Evolutionary conservation across 2,888 invertebrate species (phyloP), one percentile per base, ranked within the genome.

Genomic region (Syrista parreyssii): DNA sequence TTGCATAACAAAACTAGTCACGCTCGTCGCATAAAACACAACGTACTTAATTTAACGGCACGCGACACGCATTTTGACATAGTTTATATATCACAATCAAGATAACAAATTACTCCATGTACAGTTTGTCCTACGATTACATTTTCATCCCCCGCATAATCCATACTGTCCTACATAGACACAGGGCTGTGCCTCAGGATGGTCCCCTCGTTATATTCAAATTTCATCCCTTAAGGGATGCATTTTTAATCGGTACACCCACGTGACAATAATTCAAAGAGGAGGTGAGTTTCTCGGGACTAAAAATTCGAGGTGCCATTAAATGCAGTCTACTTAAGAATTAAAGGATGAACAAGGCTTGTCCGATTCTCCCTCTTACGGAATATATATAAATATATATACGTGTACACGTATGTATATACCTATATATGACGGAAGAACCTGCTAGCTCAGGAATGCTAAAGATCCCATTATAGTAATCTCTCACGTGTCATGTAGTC

Each of bases 371-470:
- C 69, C 23, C 32, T 33, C 71, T 71, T 12, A 33, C 12, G 9
- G 31, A 71, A 32, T 69, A 69, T 31, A 32, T 15, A 32, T 32
- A 36, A 12, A 11, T 35, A 78, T 84, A 79, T 85, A 36, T 36
- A 3, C n/a, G n/a, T n/a, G n/a, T n/a, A n/a, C n/a, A n/a, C n/a
- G n/a, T 69, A 30, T 12, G 15, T 6, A 32, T 11, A 1, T 12
- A 68, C 1, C 12, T 15, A 32, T 32, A 78, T 84, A 79, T 85
- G 84, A 87, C 87, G 88, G 88, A 86, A 82, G 85, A 86, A 89
- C 88, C 88, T 89, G 88, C 84, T 87, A 83, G 81, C 79, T 76
- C 79, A 79, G 84, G 86, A 88, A 88, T 89, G 86, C 84, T 87
- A 85, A 87, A 85, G 85, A 86, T 84, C 83, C 84, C 82, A 88